A percentile compares a stretch with the other conserved stretches of the same genome.
These are phyloP conservation scores for Nycticryphes semicollaris DNA, from an alignment of 2,113 vertebrate genomes.

Conservation along the genomic window DNA sequence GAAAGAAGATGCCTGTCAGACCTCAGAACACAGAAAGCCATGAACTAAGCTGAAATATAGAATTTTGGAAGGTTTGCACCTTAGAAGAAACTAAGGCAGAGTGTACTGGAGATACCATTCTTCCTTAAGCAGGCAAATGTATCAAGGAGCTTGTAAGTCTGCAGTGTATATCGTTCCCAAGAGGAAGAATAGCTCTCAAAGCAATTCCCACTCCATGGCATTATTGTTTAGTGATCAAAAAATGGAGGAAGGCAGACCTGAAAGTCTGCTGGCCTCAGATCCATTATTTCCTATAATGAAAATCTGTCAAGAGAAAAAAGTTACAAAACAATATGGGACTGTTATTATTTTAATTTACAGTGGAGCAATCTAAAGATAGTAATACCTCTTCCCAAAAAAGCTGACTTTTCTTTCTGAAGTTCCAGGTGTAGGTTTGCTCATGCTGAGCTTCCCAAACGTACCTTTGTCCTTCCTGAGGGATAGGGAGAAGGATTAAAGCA, in stretches of 20 bases:
- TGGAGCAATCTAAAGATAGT: background rate
- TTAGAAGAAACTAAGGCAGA: background rate
- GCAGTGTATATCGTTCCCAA: background rate
- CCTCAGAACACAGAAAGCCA: background rate
- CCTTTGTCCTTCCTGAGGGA: slow-evolving; percentile 80
- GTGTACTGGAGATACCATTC: background rate
- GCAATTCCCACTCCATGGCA: background rate
- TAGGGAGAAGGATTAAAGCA: background rate
- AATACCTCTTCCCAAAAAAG: slow-evolving; percentile 85
- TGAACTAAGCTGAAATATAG: background rate
- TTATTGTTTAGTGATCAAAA: background rate
- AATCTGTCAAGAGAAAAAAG: background rate
- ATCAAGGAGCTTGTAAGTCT: background rate
- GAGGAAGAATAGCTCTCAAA: background rate
- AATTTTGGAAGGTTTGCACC: background rate
- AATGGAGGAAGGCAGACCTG: background rate
- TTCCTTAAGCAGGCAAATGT: background rate
- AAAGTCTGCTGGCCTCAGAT: background rate
- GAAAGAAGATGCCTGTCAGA: background rate
- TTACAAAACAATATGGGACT: background rate
- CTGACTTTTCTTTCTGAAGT: slow-evolving; percentile 88
- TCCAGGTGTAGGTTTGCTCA: slow-evolving; percentile 78
- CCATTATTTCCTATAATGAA: background rate
- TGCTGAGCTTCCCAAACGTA: slow-evolving; percentile 84
- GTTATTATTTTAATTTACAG: background rate